Conservation (phyloP, 2,888 invertebrate genomes). For the Dicyrtomina minuta region DNA sequence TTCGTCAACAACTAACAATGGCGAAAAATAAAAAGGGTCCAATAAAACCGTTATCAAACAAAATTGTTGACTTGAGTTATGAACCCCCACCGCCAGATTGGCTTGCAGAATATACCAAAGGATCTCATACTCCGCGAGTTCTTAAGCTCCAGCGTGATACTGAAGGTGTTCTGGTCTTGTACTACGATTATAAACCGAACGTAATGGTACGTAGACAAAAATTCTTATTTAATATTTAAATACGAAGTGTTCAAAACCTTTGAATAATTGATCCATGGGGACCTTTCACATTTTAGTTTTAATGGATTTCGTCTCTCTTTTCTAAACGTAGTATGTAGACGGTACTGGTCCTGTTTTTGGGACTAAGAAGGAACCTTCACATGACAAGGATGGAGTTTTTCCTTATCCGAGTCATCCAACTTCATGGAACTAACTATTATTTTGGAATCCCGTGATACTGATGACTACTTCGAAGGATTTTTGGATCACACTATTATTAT, state of each 20-base stretch:
- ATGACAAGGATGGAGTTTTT: conserved; percentile 2
- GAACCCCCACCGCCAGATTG: neutral
- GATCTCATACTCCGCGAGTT: neutral
- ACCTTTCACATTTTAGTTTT: too few relatives aligned
- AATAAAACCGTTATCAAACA: neutral
- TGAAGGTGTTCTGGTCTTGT: neutral
- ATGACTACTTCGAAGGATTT: neutral
- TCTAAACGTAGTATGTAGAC: too few relatives aligned
- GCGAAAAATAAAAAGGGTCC: neutral
- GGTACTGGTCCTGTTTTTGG: too few relatives aligned
- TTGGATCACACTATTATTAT: neutral
- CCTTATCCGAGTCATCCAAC: neutral
- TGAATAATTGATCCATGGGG: too few relatives aligned
- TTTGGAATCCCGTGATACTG: neutral
- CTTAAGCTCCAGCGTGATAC: neutral
- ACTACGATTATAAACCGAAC: neutral
- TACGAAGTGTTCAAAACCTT: too few relatives aligned
- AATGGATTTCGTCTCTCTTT: too few relatives aligned
- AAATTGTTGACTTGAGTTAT: neutral
- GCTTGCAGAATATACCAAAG: neutral
- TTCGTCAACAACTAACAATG: too few relatives aligned
- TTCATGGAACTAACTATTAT: neutral
- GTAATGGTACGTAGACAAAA: neutral
- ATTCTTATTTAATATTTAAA: too few relatives aligned
- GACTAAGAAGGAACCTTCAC: neutral